These are phyloP conservation scores for Eupeodes latifasciatus DNA, from an alignment of 2,888 invertebrate genomes.

Conservation along the genomic window DNA sequence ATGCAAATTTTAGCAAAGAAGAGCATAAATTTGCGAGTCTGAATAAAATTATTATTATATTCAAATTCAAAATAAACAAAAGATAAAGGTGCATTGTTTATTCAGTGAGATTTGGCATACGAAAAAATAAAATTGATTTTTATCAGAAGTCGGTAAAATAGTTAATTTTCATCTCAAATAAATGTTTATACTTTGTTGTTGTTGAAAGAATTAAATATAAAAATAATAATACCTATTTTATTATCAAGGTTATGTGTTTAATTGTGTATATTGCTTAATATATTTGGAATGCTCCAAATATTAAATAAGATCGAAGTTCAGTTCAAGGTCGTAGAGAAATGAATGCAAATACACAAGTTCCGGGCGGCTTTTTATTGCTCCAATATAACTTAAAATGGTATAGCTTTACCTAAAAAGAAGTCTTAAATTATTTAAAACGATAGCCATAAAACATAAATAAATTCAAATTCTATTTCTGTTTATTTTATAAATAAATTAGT, in stretches of 20 bases:
- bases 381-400: neutral
- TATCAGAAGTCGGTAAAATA: slow-evolving; percentile 37
- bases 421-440: neutral
- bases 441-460: neutral
- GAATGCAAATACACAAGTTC: neutral
- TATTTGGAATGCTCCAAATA: slow-evolving; percentile 10
- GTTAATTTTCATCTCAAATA: slow-evolving; percentile 23
- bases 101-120: slow-evolving; percentile 5
- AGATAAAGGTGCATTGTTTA: slow-evolving; percentile 59
- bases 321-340: slow-evolving; percentile 17
- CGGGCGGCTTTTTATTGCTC: neutral
- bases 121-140: slow-evolving; percentile 16
- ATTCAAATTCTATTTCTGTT: neutral
- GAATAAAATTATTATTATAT: slow-evolving; percentile 38
- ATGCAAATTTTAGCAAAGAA: slow-evolving; percentile 59
- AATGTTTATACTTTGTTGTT: slow-evolving; percentile 35
- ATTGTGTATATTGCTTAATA: slow-evolving; percentile 30
- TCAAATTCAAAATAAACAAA: slow-evolving; percentile 40
- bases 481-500: too few relatives aligned
- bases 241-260: slow-evolving; percentile 43
- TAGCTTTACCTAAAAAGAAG: neutral
- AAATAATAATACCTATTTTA: slow-evolving; percentile 2
- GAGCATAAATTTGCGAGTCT: slow-evolving; percentile 54
- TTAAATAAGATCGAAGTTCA: slow-evolving; percentile 18
- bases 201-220: neutral